Evolutionary conservation across 1,140 invertebrate species (phyloP), one percentile per base, ranked within the genome.

Genomic region (Coptotermes formosanus): DNA sequence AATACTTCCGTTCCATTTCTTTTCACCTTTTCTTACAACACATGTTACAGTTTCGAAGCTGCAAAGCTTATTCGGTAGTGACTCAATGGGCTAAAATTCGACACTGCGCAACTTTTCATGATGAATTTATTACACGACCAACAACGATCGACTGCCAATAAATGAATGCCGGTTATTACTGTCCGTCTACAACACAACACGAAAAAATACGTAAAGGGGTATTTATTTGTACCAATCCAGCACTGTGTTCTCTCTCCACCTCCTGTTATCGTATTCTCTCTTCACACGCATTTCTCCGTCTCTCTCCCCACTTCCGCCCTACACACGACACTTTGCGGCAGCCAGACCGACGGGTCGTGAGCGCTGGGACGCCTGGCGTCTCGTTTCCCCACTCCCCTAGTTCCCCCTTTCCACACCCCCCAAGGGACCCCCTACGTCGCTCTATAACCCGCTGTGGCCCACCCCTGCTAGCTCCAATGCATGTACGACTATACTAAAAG

Each of bases 311-410:
- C 25, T n/a, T 64, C 59, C 21, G 19, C 25, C 14, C 64, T 30
- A 75, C 64, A 30, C n/a, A 75, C 64, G 64, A 75, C 64, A 75
- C 64, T 75, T 55, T 75, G 64, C 64, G 64, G 64, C 64, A 30
- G n/a, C 19, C 52, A 55, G 52, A 19, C 52, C n/a, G 64, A 30
- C 64, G 64, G 64, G 64, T 75, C 64, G 64, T 75, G 64, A 75
- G 64, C 64, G 64, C 64, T 30, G n/a, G 64, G 64, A 75, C 64
- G 64, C 64, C 64, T n/a, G 64, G 64, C 64, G 64, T 75, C 64
- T n/a, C 25, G 64, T 30, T 25, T 16, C 64, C n/a, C 25, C 64
- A 1, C 59, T 23, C 59, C 25, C 59, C 59, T 21, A 8, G 2
- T 7, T 48, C 14, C 45, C 45, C 11, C 45, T 16, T 48, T 64